A percentile compares a stretch with the other conserved stretches of the same genome.
Conservation (phyloP, 2,113 vertebrate species). For the Corythoichthys haematopterus region DNA sequence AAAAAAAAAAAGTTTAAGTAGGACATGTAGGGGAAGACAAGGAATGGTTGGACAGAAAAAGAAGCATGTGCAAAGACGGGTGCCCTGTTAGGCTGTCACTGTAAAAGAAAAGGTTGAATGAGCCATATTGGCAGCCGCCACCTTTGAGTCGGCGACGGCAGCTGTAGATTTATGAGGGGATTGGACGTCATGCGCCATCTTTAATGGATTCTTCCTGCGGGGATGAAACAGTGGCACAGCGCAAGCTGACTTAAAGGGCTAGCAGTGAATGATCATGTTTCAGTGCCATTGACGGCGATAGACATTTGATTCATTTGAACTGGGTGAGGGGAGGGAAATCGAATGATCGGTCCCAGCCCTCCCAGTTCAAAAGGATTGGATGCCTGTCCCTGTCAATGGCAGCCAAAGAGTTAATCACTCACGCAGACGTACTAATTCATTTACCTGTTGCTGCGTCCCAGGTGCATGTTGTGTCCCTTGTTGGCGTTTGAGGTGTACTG, state of each 20-base stretch:
- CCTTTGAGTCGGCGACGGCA: slow-evolving; percentile 42
- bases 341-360: too few relatives aligned
- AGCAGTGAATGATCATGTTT: too few relatives aligned
- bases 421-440: slow-evolving; percentile 2
- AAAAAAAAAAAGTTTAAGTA: too few relatives aligned
- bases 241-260: too few relatives aligned
- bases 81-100: too few relatives aligned
- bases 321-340: too few relatives aligned
- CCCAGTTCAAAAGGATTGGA: too few relatives aligned
- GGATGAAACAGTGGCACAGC: slow-evolving; percentile 13
- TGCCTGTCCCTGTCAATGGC: too few relatives aligned
- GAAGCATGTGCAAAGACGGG: too few relatives aligned
- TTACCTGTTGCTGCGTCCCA: slow-evolving; percentile 82
- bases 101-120: slow-evolving; percentile 48
- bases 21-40: background rate
- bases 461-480: slow-evolving; percentile 76
- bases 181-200: slow-evolving; percentile 25
- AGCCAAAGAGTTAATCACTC: background rate
- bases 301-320: too few relatives aligned
- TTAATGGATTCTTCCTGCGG: slow-evolving; percentile 35
- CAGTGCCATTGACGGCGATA: too few relatives aligned
- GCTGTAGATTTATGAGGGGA: slow-evolving; percentile 48
- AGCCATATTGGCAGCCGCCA: slow-evolving; percentile 48
- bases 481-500: slow-evolving; percentile 76
- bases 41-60: background rate